Evolutionary conservation across 2,888 invertebrate species (phyloP).

Genomic region (Vesta saturnalis): DNA sequence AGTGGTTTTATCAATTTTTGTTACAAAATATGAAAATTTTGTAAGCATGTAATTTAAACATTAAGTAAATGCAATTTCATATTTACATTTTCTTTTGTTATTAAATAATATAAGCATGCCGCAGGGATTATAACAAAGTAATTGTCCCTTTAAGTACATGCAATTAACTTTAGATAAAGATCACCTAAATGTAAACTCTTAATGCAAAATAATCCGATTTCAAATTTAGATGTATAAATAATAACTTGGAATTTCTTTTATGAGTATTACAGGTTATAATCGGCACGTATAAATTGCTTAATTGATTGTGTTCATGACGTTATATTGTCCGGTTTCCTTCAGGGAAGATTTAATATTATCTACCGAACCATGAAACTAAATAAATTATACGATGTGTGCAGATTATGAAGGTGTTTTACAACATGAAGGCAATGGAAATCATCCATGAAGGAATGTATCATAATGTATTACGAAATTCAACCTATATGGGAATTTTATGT

Average conservation of each 20-base stretch:
- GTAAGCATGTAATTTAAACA: neutral
- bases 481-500: neutral
- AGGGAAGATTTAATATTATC: neutral
- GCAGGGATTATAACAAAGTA: neutral
- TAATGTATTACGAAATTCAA: neutral
- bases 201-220: constrained; percentile 4
- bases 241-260: neutral
- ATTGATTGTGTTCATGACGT: neutral
- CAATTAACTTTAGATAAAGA: neutral
- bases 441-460: neutral
- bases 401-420: constrained; percentile 43
- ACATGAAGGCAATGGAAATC: neutral
- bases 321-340: neutral
- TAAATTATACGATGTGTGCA: constrained; percentile 12
- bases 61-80: constrained; percentile 3
- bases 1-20: too few relatives aligned
- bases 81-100: neutral
- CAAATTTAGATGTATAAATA: neutral
- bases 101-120: neutral
- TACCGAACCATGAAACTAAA: neutral
- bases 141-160: constrained; percentile 7
- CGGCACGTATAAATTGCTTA: neutral
- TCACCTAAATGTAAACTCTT: neutral
- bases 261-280: neutral
- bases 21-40: neutral